Evolutionary conservation across 1,140 invertebrate species (phyloP), one percentile per base, ranked within the genome.

Genomic region (Bombus picipes): DNA sequence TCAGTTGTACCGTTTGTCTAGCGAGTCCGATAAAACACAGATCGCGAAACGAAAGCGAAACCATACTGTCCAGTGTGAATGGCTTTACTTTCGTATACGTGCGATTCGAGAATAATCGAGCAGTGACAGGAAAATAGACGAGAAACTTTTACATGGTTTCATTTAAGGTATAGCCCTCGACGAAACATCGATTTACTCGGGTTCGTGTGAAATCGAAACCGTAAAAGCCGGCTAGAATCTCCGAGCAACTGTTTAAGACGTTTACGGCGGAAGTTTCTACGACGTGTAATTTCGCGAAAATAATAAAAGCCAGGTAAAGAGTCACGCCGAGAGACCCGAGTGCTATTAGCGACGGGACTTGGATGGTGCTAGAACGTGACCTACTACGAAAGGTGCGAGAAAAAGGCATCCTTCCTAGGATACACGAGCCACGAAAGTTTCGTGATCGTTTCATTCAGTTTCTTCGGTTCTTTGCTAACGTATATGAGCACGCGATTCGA

Each of bases 371-470:
- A 74, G 79, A 76, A 22, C 66, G 79, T 82, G 37, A 77, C 74
- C 43, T 70, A 62, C 10, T 57, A 8, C 15, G 37, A 10, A 3
- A n/a, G 34, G 47, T 25, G 32, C 22, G 12, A 15, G 72, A 34
- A 59, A 57, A 59, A 22, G 34, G 37, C 59, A 77, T 77, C 41
- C 34, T 81, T 41, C 47, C 15, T 37, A n/a, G 75, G 76, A 89
- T 72, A 81, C 84, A 77, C 81, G 81, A 77, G 41, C 47, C 59
- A 28, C 80, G 22, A 74, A 81, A 90, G 66, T 87, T 77, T 85
- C 86, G 78, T 76, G 72, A 73, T 73, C 71, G 87, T 83, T 74
- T 75, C 81, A 84, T 84, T 87, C 88, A 41, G 68, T 25, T 89
- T 57, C 41, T 65, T 34, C 43, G 80, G 41, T 41, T 68, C 18